phyloP scores from a whole-genome alignment of 2,113 vertebrate genomes.

The Dromas ardeola region DNA sequence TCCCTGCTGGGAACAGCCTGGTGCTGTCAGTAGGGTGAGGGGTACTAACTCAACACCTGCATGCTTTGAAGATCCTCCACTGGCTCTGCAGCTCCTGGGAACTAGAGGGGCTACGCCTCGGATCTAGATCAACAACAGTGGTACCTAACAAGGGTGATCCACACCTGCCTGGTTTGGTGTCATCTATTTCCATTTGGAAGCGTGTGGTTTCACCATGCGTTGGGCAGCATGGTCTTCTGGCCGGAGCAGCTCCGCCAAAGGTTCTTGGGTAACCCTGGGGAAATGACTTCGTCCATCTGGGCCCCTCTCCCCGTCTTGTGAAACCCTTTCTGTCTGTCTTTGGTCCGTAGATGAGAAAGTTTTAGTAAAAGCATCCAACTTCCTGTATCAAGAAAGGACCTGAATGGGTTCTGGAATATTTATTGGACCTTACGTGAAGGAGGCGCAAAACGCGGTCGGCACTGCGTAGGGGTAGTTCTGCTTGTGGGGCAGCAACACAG shows the following conservation, averaged over 20 bases:
- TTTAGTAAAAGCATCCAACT: neutral
- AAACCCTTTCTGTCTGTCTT: neutral
- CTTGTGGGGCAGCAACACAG: neutral
- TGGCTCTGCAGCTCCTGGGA: neutral
- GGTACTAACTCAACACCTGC: neutral
- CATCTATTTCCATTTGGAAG: neutral
- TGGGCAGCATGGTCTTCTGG: neutral
- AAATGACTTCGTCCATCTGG: neutral
- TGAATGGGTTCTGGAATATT: neutral
- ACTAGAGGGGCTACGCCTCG: neutral
- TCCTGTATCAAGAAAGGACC: neutral
- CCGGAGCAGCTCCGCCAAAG: neutral
- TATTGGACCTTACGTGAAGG: neutral
- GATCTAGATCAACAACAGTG: neutral
- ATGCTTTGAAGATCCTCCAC: neutral
- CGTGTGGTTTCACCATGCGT: accelerated
- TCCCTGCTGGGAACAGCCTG: neutral
- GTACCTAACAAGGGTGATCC: neutral
- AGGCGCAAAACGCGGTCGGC: accelerated
- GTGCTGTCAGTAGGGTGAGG: neutral
- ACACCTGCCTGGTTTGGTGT: neutral
- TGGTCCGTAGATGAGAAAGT: neutral
- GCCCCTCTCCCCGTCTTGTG: neutral
- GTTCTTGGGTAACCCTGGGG: neutral
- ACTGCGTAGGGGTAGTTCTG: neutral